Base-by-base conservation (phyloP, 1,140 invertebrate genomes). In the Schlechtendalia chinensis region DNA sequence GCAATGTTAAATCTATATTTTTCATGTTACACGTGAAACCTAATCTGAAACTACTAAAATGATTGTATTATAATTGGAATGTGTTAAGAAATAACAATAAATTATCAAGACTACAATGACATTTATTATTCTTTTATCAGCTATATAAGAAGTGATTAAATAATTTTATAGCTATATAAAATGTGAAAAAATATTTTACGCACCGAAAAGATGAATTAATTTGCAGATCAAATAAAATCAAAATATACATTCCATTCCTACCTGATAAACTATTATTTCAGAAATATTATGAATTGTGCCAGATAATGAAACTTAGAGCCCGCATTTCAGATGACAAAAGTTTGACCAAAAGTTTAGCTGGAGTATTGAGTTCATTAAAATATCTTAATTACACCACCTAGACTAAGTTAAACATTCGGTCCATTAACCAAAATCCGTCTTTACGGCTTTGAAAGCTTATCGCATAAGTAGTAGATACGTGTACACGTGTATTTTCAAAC, bases 401-500 rank as follows among this genome's bases (percentile, higher is more conserved):
- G 19, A 54, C 71, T 74, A 56, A 56, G 71, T 53, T 56, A 74
- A 74, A 24, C 53, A 39, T 74, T 74, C 71, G 29, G 71, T 74
- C 50, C 71, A 74, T 74, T 74, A 74, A 74, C 71, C 71, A 56
- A 74, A 74, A 74, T 74, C 53, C 71, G 53, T 74, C 71, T 74
- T 74, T 74, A 74, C 56, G 24, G 32, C 53, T 74, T 32, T 11
- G 53, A 19, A 32, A 56, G 27, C 71, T 74, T 74, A 74, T 74
- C 71, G 53, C n/a, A 56, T 54, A 3, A n/a, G 17, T 53, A 19
- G 24, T 50, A 11, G 0, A 8, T 71, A 72, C 11, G 8, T 50
- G 47, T n/a, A 14, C 29, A n/a, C 12, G 12, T 32, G 11, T 74
- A 56, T n/a, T 29, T 56, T 54, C 71, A 56, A 74, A 74, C 29